Evolutionary conservation across 2,888 invertebrate genomes (phyloP).

Genomic region (Pristionchus japonicus): DNA sequence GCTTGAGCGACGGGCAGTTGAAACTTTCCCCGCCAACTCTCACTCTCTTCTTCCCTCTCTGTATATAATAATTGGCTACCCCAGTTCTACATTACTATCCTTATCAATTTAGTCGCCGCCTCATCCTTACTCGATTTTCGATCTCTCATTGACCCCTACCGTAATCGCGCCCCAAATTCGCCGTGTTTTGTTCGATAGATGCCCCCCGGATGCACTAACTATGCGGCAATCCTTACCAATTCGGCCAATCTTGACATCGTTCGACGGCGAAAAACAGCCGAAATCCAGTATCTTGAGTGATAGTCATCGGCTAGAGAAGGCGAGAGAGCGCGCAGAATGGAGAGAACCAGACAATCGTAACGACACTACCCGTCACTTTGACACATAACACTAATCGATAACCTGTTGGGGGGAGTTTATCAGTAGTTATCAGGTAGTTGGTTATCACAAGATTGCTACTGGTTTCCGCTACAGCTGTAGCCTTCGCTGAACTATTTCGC

Average conservation of each 20-base stretch:
- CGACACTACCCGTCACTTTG: conserved; percentile 25
- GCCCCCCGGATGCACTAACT: neutral
- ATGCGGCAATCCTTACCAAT: neutral
- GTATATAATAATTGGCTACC: neutral
- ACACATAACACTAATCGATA: conserved; percentile 22
- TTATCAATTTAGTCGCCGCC: neutral
- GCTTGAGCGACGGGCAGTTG: neutral
- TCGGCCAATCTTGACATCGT: conserved; percentile 12
- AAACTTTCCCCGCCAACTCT: neutral
- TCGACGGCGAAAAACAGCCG: neutral
- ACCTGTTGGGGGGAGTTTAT: neutral
- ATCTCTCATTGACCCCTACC: conserved; percentile 22
- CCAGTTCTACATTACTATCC: neutral
- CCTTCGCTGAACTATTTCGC: no score
- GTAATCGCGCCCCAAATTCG: neutral
- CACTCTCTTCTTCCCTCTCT: neutral
- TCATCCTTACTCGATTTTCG: neutral
- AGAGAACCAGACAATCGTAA: no score
- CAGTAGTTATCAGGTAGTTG: conserved; percentile 5
- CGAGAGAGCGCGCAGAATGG: no score
- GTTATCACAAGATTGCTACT: neutral
- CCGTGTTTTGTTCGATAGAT: neutral
- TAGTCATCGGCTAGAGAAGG: no score
- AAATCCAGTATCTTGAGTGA: conserved; percentile 18
- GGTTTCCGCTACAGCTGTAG: neutral